phyloP scores from a whole-genome alignment of 92 coral and sea anemone species.

The Zoanthus gigantus region DNA sequence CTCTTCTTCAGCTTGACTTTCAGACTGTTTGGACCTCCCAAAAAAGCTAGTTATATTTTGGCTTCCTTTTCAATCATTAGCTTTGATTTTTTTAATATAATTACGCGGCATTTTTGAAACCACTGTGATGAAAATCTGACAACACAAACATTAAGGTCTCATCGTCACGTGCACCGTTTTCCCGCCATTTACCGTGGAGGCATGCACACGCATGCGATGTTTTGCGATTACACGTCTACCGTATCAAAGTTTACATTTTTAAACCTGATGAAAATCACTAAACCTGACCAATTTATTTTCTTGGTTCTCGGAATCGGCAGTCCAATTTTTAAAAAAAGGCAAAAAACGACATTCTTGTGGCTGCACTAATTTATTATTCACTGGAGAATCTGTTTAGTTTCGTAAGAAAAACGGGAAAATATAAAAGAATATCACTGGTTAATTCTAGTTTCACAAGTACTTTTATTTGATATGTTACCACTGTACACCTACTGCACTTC shows the following conservation, averaged over 20 bases:
- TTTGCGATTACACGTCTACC: not conserved
- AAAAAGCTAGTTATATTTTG: slow-evolving; percentile 14
- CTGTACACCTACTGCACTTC: not conserved
- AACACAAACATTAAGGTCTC: not conserved
- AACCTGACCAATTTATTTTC: not conserved
- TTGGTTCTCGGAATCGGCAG: not conserved
- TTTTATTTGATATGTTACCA: not conserved
- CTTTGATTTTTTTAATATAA: slow-evolving; percentile 14
- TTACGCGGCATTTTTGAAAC: slow-evolving; percentile 17
- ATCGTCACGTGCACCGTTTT: not conserved
- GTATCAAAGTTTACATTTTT: not conserved
- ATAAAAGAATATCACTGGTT: not conserved
- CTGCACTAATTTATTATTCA: not conserved
- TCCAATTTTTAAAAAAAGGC: not conserved
- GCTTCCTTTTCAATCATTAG: slow-evolving; percentile 12
- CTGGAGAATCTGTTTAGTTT: not conserved
- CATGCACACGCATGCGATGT: not conserved
- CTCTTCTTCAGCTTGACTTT: slow-evolving; percentile 26
- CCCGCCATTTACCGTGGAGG: slow-evolving; percentile 2
- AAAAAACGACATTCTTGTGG: not conserved
- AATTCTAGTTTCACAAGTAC: not conserved
- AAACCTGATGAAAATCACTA: not conserved
- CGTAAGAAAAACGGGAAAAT: not conserved
- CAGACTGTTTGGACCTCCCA: slow-evolving; percentile 8
- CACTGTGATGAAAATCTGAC: not conserved